These are phyloP conservation scores for Dolichoris vasculosae DNA, from an alignment of 1,140 invertebrate genomes.

Conservation along the genomic window DNA sequence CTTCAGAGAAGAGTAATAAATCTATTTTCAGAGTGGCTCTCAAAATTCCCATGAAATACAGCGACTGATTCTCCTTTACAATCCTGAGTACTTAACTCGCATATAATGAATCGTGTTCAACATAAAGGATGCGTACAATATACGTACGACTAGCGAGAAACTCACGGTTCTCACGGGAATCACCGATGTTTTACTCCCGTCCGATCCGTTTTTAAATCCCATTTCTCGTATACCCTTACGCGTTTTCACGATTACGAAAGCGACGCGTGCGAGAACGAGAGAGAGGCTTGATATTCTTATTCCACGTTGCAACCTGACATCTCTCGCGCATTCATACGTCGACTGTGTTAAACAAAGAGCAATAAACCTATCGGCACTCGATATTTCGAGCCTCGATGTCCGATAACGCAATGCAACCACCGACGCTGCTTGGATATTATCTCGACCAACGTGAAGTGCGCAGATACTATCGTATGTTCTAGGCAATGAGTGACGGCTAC, in stretches of 20 bases:
- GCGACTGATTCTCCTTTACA: not conserved
- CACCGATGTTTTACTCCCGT: no score
- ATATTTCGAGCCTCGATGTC: constrained; percentile 33
- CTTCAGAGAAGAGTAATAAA: not conserved
- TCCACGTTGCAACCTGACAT: not conserved
- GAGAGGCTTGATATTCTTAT: not conserved
- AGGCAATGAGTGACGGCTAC: constrained; percentile 22
- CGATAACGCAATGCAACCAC: constrained; percentile 31
- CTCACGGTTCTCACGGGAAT: not conserved
- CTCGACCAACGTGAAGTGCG: constrained; percentile 5
- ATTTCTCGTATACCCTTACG: not conserved
- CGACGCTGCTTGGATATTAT: constrained; percentile 24
- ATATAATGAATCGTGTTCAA: not conserved
- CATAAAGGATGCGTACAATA: not conserved
- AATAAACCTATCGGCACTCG: constrained; percentile 46
- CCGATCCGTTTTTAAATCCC: not conserved
- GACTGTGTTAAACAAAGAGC: constrained; percentile 21
- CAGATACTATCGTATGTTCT: constrained; percentile 28
- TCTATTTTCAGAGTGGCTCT: not conserved
- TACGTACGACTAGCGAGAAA: not conserved
- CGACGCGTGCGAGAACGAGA: not conserved
- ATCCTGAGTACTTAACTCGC: not conserved
- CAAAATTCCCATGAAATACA: not conserved
- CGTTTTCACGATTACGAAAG: not conserved
- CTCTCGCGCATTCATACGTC: constrained; percentile 13